A percentile compares a stretch with the other conserved stretches of the same genome.
Evolutionary conservation across 1,140 invertebrate species (phyloP).

Genomic region (Drosophila erecta): DNA sequence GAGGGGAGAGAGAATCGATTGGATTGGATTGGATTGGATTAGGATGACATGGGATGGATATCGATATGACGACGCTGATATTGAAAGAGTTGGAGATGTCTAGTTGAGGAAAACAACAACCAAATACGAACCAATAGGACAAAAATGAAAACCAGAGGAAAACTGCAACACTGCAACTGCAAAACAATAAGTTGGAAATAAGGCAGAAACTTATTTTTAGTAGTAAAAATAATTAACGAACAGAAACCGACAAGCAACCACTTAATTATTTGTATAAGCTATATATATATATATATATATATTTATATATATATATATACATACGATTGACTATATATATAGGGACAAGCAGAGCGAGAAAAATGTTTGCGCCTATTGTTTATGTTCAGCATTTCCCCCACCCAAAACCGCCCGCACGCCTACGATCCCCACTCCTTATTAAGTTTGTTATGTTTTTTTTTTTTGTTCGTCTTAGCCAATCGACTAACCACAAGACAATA

Average conservation of each 20-base stretch:
- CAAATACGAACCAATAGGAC: constrained; percentile 65
- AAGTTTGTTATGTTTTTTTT: constrained; percentile 48
- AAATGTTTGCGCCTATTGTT: constrained; percentile 57
- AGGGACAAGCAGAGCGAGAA: constrained; percentile 19
- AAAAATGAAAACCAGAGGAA: constrained; percentile 44
- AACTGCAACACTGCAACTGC: constrained; percentile 58
- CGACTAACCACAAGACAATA: constrained; percentile 20
- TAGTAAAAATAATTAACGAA: constrained; percentile 73
- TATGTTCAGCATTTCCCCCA: constrained; percentile 50
- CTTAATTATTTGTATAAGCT: constrained; percentile 75
- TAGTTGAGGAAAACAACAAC: constrained; percentile 49
- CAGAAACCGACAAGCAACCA: constrained; percentile 52
- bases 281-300: constrained; percentile 53
- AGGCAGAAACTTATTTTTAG: constrained; percentile 75
- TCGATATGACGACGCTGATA: constrained; percentile 43
- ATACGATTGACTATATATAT: constrained; percentile 43
- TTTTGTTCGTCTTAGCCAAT: constrained; percentile 20
- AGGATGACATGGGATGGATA: background rate
- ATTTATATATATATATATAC: constrained; percentile 51
- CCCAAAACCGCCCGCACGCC: background rate
- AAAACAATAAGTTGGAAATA: constrained; percentile 80
- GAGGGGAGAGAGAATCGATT: constrained; percentile 4
- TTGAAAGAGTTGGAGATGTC: constrained; percentile 38
- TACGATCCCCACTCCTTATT: constrained; percentile 25
- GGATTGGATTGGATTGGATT: background rate